Base-by-base conservation (phyloP, 2,888 invertebrate genomes). In the Scaptomyza cyrtandrae region DNA sequence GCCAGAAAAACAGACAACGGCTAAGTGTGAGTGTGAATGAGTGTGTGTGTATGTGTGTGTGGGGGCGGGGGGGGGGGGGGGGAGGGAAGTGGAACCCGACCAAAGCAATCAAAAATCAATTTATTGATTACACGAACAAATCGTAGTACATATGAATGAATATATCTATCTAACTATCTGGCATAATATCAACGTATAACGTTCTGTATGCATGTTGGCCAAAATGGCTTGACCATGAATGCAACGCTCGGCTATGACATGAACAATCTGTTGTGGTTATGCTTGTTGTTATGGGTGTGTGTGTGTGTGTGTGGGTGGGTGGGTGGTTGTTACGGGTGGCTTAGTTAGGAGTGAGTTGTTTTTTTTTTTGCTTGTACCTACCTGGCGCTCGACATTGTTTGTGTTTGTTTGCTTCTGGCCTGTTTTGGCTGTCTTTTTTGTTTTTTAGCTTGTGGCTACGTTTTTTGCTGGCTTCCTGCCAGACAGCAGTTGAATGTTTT, bases 101-200 rank as follows among this genome's bases (percentile, higher is more conserved):
- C 35, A 59, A n/a, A 54, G 75, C 87, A 75, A 90, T 89, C 81
- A 86, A 88, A 88, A 88, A 88, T 88, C 88, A 90, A 88, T 88
- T 89, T 88, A 88, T 88, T 86, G 88, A 88, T 88, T 88, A 67
- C 72, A 78, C 60, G 59, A 72, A 72, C 63, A 66, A 86, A 86
- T 72, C 3, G 9, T 0, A 10, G 3, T 9, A 37, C 37, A 52
- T 35, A 35, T 27, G n/a, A 10, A 16, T 35, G 33, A 19, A 3
- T 64, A 46, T 46, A 10, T n/a, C n/a, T n/a, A 24, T 2, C 24
- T 59, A 71, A 54, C 56, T 62, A 62, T 62, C 57, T 65, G 60
- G 59, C 61, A 87, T 74, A 77, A 65, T 78, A 65, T 62, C 37
- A 71, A 19, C 19, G 1, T 1, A 19, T 2, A 54, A 35, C 24